Evolutionary conservation across 2,113 vertebrate genomes (phyloP).

Genomic region (Ivindomyrus marchei): DNA sequence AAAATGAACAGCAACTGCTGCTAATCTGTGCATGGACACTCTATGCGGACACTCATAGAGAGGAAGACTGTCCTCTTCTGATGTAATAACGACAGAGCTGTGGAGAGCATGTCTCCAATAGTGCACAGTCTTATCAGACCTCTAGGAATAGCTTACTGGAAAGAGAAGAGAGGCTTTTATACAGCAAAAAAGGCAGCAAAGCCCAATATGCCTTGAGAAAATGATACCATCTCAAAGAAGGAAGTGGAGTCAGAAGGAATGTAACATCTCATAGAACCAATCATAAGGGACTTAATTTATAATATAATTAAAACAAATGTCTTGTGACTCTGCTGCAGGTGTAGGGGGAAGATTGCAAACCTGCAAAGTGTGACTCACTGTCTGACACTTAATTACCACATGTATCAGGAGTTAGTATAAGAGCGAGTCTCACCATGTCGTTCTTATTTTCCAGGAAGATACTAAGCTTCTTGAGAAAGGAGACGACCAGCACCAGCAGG

Average conservation of each 20-base stretch:
- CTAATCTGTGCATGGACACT: constrained; percentile 44
- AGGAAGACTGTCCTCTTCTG: not conserved
- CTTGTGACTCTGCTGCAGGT: not conserved
- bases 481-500: constrained; percentile 80
- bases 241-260: not conserved
- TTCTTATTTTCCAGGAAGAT: constrained; percentile 95
- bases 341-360: not conserved
- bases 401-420: not conserved
- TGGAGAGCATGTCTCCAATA: not conserved
- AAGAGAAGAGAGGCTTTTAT: not conserved
- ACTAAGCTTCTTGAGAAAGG: constrained; percentile 94
- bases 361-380: not conserved
- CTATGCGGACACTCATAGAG: not conserved
- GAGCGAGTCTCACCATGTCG: constrained; percentile 75
- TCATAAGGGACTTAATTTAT: not conserved
- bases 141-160: not conserved
- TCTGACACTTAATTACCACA: not conserved
- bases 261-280: not conserved
- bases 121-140: not conserved
- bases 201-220: not conserved
- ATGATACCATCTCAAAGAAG: not conserved
- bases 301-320: not conserved
- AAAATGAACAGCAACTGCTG: constrained; percentile 45
- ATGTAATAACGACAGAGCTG: not conserved
- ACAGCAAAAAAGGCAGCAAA: not conserved